Percentiles rank a stretch among this genome's conserved stretches.
Evolutionary conservation across 2,888 invertebrate species (phyloP).

Genomic region (Caenorhabditis wallacei): DNA sequence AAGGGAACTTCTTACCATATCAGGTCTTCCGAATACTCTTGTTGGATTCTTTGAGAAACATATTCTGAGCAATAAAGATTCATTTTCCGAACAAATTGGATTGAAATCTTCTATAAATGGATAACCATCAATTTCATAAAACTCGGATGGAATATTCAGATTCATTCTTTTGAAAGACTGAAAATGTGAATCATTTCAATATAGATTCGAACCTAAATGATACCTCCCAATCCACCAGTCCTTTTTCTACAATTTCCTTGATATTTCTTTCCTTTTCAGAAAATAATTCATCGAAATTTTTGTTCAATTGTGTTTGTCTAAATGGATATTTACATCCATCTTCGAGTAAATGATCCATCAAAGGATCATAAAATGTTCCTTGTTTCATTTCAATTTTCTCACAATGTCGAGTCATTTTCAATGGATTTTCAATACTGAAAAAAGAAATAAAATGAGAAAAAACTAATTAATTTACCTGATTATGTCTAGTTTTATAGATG

Average conservation of each 20-base stretch:
- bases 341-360: conserved; percentile 18
- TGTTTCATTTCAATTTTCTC: background rate
- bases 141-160: conserved; percentile 10
- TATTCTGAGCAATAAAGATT: conserved; percentile 8
- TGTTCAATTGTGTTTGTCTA: conserved; percentile 6
- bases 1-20: conserved; percentile 1
- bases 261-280: background rate
- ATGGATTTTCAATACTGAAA: conserved; percentile 39
- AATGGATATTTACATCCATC: conserved; percentile 39
- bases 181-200: background rate
- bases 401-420: background rate
- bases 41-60: conserved; percentile 41
- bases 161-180: conserved; percentile 23
- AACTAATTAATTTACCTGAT: conserved; percentile 4
- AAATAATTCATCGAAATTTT: background rate
- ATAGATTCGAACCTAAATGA: background rate
- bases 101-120: conserved; percentile 12
- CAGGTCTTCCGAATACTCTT: conserved; percentile 29
- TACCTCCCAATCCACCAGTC: conserved; percentile 35
- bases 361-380: conserved; percentile 6
- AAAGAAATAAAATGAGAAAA: background rate
- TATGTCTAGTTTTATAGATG: background rate
- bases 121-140: conserved; percentile 7
- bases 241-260: background rate
- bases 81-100: conserved; percentile 17